A percentile compares a stretch with the other conserved stretches of the same genome.
Conservation (phyloP, 2,113 vertebrate species). For the Lophochroa leadbeateri region DNA sequence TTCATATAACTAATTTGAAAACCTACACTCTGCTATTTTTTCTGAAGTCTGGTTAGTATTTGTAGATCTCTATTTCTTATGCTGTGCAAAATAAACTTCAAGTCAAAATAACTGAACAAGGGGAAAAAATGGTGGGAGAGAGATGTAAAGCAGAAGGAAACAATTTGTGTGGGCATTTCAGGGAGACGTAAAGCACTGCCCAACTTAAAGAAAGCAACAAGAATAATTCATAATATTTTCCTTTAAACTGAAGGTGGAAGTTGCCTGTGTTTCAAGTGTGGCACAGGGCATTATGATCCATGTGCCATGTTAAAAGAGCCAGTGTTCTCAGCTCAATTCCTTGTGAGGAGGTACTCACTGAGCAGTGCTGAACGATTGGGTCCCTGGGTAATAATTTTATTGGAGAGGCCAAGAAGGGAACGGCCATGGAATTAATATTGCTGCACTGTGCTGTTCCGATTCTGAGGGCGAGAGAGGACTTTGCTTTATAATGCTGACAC, state of each 20-base stretch:
- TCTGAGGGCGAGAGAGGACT: slow-evolving; percentile 43
- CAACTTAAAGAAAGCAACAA: neutral
- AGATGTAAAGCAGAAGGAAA: slow-evolving; percentile 23
- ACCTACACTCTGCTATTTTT: neutral
- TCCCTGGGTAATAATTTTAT: slow-evolving; percentile 54
- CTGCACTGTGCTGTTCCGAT: slow-evolving; percentile 27
- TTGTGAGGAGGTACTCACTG: neutral
- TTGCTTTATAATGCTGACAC: slow-evolving; percentile 56
- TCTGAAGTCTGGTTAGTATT: neutral
- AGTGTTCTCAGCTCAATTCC: neutral
- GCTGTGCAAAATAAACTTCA: neutral
- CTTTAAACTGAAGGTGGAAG: neutral
- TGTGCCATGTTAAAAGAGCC: neutral
- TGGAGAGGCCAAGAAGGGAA: slow-evolving; percentile 55
- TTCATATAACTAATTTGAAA: neutral
- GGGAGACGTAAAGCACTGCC: neutral
- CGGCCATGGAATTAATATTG: slow-evolving; percentile 36
- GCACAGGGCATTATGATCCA: rapidly evolving
- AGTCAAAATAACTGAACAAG: slow-evolving; percentile 20
- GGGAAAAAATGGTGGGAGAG: neutral
- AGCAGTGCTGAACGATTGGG: slow-evolving; percentile 28
- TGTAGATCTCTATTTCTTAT: neutral
- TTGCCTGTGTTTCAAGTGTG: neutral
- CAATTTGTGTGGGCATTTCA: neutral
- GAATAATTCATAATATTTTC: neutral